Evolutionary conservation across 2,797 vertebrate species (phyloP), one percentile per base, ranked within the genome.

Genomic region (Urosaurus nigricauda): DNA sequence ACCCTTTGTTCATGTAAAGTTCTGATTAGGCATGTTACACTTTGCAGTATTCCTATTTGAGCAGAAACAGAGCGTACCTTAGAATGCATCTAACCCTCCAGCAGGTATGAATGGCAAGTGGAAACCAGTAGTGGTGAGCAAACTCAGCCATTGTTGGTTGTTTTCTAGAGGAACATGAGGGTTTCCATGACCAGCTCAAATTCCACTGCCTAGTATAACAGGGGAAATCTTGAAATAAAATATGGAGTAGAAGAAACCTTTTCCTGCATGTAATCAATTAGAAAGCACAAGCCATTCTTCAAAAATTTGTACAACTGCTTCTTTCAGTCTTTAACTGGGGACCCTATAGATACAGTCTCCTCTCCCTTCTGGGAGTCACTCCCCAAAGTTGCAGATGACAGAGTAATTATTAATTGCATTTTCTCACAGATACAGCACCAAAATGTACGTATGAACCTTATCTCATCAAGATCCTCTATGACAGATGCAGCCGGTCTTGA

Each of bases 381-480:
- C 0, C 2, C 16, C 43, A 21, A 68, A 51, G 13, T 29, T 7
- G 70, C 12, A 1, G 7, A 1, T 0, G 32, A 84, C 9, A 40
- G 12, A 85, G 21, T 19, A n/a, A 75, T 63, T 40, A 58, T 16
- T 58, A 58, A 58, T 4, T 17, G 56, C 14, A 0, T 0, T 35
- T 3, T 0, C 2, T 12, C 86, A 86, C 84, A 29, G 0, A 5
- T 11, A 19, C 53, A 16, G n/a, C 24, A 60, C 68, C 19, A 1
- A 0, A 26, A 37, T 5, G 21, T 65, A 51, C 0, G 6, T 13
- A 17, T 37, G 5, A 0, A 19, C 53, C 0, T 7, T 1, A 1
- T 32, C 2, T 56, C 19, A 35, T 56, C 77, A 71, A 47, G 16
- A 51, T 86, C 87, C 17, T 43, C 0, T n/a, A 4, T 21, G 40